phyloP scores from a whole-genome alignment of 2,888 invertebrate genomes.

The Sarcophaga caerulescens region DNA sequence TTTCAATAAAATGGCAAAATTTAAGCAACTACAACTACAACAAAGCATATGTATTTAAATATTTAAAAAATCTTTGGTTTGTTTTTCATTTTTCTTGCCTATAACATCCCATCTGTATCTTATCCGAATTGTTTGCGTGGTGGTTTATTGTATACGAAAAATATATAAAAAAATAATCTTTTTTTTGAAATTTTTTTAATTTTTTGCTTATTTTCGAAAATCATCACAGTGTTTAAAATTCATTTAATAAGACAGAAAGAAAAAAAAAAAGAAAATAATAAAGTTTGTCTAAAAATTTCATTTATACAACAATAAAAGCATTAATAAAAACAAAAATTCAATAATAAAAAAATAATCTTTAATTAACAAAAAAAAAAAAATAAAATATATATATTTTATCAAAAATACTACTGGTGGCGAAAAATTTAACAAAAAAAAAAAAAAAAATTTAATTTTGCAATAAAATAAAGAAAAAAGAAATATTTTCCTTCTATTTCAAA shows the following conservation, averaged over 20 bases:
- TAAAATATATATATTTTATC: too few species aligned
- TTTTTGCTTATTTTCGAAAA: background rate
- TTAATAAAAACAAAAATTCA: background rate
- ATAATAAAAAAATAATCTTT: background rate
- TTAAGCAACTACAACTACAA: too few species aligned
- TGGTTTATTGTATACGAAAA: too few species aligned
- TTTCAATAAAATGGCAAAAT: too few species aligned
- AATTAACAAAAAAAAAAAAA: background rate
- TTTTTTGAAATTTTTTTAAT: background rate
- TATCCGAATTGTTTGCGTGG: too few species aligned
- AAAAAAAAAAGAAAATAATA: slow-evolving; percentile 10
- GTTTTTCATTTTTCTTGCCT: too few species aligned
- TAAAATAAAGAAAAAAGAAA: slow-evolving; percentile 12
- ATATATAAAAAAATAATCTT: too few species aligned
- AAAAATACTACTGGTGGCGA: slow-evolving; percentile 20
- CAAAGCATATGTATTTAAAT: too few species aligned
- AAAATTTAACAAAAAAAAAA: background rate
- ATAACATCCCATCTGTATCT: too few species aligned
- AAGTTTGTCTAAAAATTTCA: background rate
- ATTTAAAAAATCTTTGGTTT: too few species aligned
- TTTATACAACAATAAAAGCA: background rate
- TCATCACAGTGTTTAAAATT: slow-evolving; percentile 15
- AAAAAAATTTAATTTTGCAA: slow-evolving; percentile 22
- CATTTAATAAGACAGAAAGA: slow-evolving; percentile 18
- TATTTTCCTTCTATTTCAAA: slow-evolving; percentile 15